A percentile compares a stretch with the other conserved stretches of the same genome.
Conservation (phyloP, 2,888 invertebrate genomes). For the Pheosia gnoma region DNA sequence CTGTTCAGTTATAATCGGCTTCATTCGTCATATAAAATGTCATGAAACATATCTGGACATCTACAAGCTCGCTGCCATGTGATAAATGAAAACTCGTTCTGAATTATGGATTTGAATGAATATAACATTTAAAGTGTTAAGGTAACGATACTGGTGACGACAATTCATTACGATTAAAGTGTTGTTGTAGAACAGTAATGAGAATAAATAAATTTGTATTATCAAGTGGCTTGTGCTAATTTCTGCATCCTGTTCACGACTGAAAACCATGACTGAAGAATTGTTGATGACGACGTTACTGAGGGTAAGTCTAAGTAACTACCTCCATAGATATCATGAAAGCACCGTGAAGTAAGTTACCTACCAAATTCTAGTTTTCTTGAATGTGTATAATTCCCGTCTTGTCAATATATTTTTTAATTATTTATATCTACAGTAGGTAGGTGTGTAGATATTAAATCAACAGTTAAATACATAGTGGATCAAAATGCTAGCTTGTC, state of each 20-base stretch:
- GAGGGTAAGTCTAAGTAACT: background rate
- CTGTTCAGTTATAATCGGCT: conserved; percentile 19
- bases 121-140: background rate
- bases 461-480: too few species aligned
- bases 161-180: conserved; percentile 23
- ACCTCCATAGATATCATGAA: too few species aligned
- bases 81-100: conserved; percentile 48
- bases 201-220: conserved; percentile 31
- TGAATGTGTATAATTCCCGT: too few species aligned
- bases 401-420: too few species aligned
- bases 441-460: too few species aligned
- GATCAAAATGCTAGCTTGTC: too few species aligned
- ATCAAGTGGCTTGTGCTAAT: conserved; percentile 28
- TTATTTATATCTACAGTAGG: too few species aligned
- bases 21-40: conserved; percentile 42
- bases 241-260: background rate
- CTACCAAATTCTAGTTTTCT: too few species aligned
- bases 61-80: conserved; percentile 49
- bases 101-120: conserved; percentile 28
- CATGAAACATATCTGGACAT: conserved; percentile 54
- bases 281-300: background rate
- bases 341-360: too few species aligned
- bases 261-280: background rate
- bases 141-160: conserved; percentile 8
- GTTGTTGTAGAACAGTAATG: conserved; percentile 35